These are phyloP conservation scores for Drosophila quinaria DNA, from an alignment of 2,888 invertebrate species.

Conservation along the genomic window DNA sequence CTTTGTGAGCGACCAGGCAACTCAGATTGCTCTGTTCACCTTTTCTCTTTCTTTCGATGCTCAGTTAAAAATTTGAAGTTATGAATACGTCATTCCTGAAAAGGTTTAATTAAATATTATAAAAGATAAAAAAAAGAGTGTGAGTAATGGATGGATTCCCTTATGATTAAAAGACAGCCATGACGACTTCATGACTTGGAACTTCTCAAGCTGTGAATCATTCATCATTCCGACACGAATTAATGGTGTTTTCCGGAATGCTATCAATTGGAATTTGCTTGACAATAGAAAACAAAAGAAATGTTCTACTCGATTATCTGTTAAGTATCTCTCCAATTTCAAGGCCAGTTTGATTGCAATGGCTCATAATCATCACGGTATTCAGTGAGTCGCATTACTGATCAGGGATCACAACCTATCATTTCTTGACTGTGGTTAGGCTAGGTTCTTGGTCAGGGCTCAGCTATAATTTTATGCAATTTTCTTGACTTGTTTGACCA, in stretches of 20 bases:
- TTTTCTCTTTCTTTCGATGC: constrained; percentile 21
- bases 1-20: constrained; percentile 24
- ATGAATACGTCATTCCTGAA: constrained; percentile 21
- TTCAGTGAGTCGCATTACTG: not conserved
- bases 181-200: constrained; percentile 36
- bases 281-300: constrained; percentile 2
- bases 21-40: constrained; percentile 18
- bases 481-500: constrained; percentile 43
- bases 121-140: not conserved
- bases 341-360: constrained; percentile 9
- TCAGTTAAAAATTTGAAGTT: constrained; percentile 40
- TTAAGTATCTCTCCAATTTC: not conserved
- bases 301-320: not conserved
- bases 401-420: constrained; percentile 10
- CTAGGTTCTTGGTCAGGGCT: constrained; percentile 10
- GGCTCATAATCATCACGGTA: constrained; percentile 7
- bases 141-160: constrained; percentile 66
- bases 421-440: constrained; percentile 11
- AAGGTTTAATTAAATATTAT: constrained; percentile 17
- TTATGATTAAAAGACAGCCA: constrained; percentile 33
- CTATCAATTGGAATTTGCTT: not conserved
- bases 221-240: constrained; percentile 10
- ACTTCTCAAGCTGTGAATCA: constrained; percentile 44
- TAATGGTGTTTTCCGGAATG: not conserved
- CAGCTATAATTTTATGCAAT: constrained; percentile 62